These are phyloP conservation scores for Strigamia crassipes DNA, from an alignment of 2,888 invertebrate genomes.

Conservation along the genomic window DNA sequence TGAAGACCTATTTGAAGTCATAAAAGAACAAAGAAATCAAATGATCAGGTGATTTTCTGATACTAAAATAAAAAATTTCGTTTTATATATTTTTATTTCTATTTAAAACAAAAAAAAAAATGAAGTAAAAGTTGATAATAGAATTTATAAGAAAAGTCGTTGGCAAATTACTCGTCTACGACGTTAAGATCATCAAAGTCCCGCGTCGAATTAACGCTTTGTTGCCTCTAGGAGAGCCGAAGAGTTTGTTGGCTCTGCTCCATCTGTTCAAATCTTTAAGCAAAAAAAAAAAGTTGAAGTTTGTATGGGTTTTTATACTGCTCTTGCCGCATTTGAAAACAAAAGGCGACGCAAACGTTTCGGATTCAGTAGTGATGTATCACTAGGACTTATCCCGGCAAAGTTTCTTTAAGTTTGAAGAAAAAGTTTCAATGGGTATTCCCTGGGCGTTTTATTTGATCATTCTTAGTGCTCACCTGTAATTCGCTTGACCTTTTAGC, in stretches of 20 bases:
- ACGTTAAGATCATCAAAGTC: not conserved
- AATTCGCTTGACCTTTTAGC: conserved; percentile 21
- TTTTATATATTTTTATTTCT: no score
- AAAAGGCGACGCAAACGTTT: no score
- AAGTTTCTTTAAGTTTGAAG: no score
- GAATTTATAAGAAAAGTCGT: not conserved
- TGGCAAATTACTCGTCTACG: not conserved
- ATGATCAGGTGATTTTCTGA: not conserved
- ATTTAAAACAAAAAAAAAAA: not conserved
- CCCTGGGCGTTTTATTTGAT: not conserved
- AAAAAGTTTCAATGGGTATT: not conserved
- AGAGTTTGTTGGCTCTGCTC: not conserved
- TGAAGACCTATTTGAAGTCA: not conserved
- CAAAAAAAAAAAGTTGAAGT: not conserved
- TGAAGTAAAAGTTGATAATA: not conserved
- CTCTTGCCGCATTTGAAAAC: no score
- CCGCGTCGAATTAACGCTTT: not conserved
- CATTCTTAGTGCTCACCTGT: not conserved
- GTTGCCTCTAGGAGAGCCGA: not conserved
- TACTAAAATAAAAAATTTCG: no score
- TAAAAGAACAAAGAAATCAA: not conserved
- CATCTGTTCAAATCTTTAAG: not conserved
- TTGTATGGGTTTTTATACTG: no score
- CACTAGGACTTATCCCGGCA: no score
- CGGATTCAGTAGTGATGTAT: no score